These are phyloP conservation scores for Tribolium madens DNA, from an alignment of 1,140 invertebrate genomes.

Conservation along the genomic window DNA sequence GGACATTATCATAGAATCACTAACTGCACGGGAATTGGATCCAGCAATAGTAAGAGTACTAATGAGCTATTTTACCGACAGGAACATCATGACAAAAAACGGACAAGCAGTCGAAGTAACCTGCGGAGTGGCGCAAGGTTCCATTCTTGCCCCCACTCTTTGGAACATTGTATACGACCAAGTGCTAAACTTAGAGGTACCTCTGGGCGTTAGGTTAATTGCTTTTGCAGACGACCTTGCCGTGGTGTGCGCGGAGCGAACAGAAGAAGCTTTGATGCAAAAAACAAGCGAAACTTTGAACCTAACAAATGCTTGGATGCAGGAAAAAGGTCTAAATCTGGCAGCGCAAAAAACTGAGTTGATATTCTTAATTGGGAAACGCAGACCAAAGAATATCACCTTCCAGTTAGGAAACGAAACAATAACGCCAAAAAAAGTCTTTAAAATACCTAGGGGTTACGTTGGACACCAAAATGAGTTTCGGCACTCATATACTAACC, in stretches of 20 bases:
- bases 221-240: slow-evolving; percentile 60
- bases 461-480: no score
- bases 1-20: no score
- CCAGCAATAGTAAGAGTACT: neutral
- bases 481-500: no score
- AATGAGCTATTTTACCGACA: neutral
- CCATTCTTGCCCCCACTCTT: slow-evolving; percentile 58
- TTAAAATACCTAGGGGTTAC: no score
- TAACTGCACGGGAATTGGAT: neutral
- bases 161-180: slow-evolving; percentile 61
- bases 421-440: no score
- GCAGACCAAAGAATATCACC: no score
- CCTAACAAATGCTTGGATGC: neutral
- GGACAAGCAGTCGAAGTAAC: neutral
- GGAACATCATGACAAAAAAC: slow-evolving; percentile 26
- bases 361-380: slow-evolving; percentile 1
- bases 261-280: neutral
- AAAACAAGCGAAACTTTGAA: neutral
- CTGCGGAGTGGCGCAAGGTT: slow-evolving; percentile 57
- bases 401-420: no score
- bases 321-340: neutral
- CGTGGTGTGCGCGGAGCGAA: slow-evolving; percentile 7
- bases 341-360: slow-evolving; percentile 12
- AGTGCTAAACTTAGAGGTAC: slow-evolving; percentile 49
- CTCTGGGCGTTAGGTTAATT: slow-evolving; percentile 9